Evolutionary conservation across 2,113 vertebrate species (phyloP).

Genomic region (Egretta garzetta): DNA sequence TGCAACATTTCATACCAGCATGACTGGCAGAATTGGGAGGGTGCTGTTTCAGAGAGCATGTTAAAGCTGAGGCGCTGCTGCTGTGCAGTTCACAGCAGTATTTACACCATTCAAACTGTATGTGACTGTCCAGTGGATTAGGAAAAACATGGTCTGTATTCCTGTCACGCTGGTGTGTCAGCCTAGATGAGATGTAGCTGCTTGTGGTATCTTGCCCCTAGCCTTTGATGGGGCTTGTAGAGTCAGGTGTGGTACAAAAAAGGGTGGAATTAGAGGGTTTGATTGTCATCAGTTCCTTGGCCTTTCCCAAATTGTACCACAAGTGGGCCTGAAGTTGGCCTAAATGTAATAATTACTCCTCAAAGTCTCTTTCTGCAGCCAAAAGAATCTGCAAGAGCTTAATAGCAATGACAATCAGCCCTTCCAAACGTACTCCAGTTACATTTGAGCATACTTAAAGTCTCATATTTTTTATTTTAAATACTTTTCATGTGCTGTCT

Average conservation of each 20-base stretch:
- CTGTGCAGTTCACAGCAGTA: neutral
- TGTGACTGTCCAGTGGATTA: neutral
- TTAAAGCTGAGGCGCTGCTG: neutral
- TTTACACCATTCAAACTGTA: neutral
- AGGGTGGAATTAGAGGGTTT: neutral
- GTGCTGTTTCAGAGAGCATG: neutral
- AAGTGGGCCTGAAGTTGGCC: neutral
- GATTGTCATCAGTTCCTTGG: neutral
- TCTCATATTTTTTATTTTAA: neutral
- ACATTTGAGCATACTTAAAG: neutral
- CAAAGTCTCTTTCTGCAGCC: neutral
- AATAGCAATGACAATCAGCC: neutral
- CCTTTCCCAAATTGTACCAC: neutral
- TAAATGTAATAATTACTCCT: neutral
- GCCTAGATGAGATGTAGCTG: neutral
- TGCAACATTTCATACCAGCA: neutral
- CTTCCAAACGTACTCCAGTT: neutral
- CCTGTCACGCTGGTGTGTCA: neutral
- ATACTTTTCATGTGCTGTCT: neutral
- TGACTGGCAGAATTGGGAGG: neutral
- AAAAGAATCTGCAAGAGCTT: neutral
- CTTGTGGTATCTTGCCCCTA: neutral
- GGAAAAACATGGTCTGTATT: neutral
- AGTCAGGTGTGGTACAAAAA: neutral
- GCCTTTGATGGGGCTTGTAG: neutral